Evolutionary conservation across 2,113 vertebrate species (phyloP).

Genomic region (Ifrita kowaldi): DNA sequence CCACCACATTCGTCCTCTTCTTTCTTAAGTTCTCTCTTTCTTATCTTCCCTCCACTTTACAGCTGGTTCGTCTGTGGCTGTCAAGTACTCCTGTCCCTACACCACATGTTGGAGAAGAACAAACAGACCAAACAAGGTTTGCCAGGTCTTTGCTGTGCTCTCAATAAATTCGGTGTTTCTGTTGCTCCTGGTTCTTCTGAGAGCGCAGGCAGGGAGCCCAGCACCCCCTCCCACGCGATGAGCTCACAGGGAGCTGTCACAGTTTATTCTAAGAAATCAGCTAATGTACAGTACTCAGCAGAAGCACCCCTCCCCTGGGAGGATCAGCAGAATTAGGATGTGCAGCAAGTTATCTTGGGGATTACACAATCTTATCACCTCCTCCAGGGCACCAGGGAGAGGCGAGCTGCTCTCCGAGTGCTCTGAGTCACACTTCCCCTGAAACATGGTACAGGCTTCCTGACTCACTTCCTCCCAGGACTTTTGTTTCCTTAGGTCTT

Average conservation of each 20-base stretch:
- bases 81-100: not conserved
- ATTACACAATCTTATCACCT: slow-evolving; percentile 68
- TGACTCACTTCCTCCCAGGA: slow-evolving; percentile 60
- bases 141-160: slow-evolving; percentile 11
- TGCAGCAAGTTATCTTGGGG: slow-evolving; percentile 53
- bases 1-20: not conserved
- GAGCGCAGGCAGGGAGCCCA: slow-evolving; percentile 24
- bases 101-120: not conserved
- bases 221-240: not conserved
- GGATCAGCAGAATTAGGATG: slow-evolving; percentile 62
- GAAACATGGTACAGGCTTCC: not conserved
- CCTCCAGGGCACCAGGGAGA: slow-evolving; percentile 28
- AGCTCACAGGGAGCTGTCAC: slow-evolving; percentile 48
- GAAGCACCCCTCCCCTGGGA: slow-evolving; percentile 59
- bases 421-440: slow-evolving; percentile 58
- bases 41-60: not conserved
- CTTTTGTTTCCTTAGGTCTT: slow-evolving; percentile 20
- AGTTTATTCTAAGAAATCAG: slow-evolving; percentile 69
- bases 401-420: not conserved
- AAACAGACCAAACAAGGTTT: not conserved
- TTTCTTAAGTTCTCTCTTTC: not conserved
- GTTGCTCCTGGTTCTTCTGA: not conserved
- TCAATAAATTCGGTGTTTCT: not conserved
- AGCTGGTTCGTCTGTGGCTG: not conserved
- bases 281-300: slow-evolving; percentile 58